Evolutionary conservation across 2,797 vertebrate species (phyloP).

Genomic region (Geotrypetes seraphini): DNA sequence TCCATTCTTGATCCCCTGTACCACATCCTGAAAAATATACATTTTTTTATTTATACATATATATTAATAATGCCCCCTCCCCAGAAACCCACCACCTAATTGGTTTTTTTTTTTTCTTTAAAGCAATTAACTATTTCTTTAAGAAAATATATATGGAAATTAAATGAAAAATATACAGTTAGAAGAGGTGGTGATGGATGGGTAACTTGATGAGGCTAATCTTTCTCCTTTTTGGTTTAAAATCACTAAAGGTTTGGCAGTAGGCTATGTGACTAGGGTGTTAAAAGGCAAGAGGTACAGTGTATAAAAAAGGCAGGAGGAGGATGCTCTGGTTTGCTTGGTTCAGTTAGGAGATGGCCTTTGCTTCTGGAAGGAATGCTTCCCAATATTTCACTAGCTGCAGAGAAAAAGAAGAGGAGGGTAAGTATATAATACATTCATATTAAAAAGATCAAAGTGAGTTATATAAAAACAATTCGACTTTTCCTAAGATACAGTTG

Average conservation of each 20-base stretch:
- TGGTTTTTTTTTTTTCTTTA: slow-evolving; percentile 23
- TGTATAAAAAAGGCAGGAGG: slow-evolving; percentile 70
- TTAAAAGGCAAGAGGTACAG: slow-evolving; percentile 74
- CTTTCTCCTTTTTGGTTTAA: slow-evolving; percentile 2
- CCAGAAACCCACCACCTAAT: slow-evolving; percentile 24
- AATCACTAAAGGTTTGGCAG: slow-evolving; percentile 29
- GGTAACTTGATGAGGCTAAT: slow-evolving; percentile 26
- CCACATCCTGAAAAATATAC: slow-evolving; percentile 59
- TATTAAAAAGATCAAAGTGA: too few species aligned
- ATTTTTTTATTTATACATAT: slow-evolving; percentile 49
- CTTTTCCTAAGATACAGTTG: too few species aligned
- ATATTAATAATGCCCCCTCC: slow-evolving; percentile 27
- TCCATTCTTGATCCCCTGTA: slow-evolving; percentile 47
- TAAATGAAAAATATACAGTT: slow-evolving; percentile 80
- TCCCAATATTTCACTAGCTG: slow-evolving; percentile 98
- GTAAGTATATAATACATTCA: too few species aligned
- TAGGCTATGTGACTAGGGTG: slow-evolving; percentile 13
- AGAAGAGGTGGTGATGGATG: slow-evolving; percentile 46
- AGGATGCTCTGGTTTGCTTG: slow-evolving; percentile 31
- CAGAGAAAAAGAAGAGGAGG: slow-evolving; percentile 1
- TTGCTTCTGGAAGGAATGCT: slow-evolving; percentile 92
- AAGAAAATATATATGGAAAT: slow-evolving; percentile 88
- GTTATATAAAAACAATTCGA: too few species aligned
- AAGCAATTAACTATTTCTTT: slow-evolving; percentile 63
- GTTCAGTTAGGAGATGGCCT: slow-evolving; percentile 82